Base-by-base conservation (phyloP, 2,797 vertebrate species). In the Odontamblyopus rebecca region DNA sequence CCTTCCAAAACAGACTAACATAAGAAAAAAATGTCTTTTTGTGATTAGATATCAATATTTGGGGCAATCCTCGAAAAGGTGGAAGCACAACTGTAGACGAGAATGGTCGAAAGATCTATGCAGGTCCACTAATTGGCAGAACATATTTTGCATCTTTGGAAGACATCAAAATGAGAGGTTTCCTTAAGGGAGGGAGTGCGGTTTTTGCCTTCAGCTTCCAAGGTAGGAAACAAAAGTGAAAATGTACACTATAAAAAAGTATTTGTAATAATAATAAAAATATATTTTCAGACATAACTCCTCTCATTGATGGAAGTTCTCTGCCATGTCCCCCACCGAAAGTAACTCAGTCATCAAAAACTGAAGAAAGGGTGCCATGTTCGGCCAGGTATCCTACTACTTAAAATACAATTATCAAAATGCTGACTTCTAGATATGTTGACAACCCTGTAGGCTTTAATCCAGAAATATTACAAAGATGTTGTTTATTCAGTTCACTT, bases 281-380 rank as follows among this genome's bases (percentile, higher is more conserved):
- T 57, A 51, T 19, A 67, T 69, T 74, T 44, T 2, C 35, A 89
- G 88, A 89, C 78, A 23, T 89, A n/a, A 78, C 67, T 32, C 76
- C 85, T 38, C 38, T 88, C 0, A 19, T 81, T 3, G 35, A 71
- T 38, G 69, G 74, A 72, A 80, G 12, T 56, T 3, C 9, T 64
- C 48, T 86, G 1, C 82, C 86, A 35, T 86, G 84, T 75, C 65
- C 72, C 69, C 53, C 72, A 54, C 44, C 62, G 9, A 56, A 23
- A 0, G 15, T 72, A 0, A 8, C 0, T 41, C 2, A 68, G 23
- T 32, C 57, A 32, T 44, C 59, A 0, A 56, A 0, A 12, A 6
- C 23, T 11, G 6, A 5, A 18, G 15, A 68, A 23, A 5, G 16
- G 3, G 65, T 53, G 13, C 75, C 81, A 19, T 89, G 85, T 29